Evolutionary conservation across 2,888 invertebrate genomes (phyloP).

Genomic region (Catocala nupta): DNA sequence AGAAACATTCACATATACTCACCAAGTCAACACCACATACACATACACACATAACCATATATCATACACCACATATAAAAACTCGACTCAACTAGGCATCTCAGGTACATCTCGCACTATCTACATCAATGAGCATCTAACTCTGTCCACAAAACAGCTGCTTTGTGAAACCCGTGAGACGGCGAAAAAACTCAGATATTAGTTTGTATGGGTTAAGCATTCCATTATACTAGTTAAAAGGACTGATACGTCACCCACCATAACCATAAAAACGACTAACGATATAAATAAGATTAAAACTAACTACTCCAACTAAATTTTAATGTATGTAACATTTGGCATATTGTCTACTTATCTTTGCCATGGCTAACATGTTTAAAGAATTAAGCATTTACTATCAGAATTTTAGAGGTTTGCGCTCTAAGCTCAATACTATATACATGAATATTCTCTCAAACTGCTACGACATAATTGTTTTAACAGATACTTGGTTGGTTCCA

Average conservation of each 20-base stretch:
- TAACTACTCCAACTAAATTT: neutral
- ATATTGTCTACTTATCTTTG: too few species aligned
- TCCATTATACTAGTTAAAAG: slow-evolving; percentile 9
- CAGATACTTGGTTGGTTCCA: slow-evolving; percentile 10
- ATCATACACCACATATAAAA: too few species aligned
- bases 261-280: slow-evolving; percentile 3
- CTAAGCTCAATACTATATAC: slow-evolving; percentile 5
- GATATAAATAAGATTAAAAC: slow-evolving; percentile 5
- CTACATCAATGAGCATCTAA: slow-evolving; percentile 12
- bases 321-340: neutral
- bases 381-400: neutral
- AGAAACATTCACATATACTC: too few species aligned
- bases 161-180: slow-evolving; percentile 7
- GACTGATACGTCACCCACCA: slow-evolving; percentile 4
- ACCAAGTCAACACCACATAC: too few species aligned
- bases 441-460: slow-evolving; percentile 7
- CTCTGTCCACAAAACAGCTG: slow-evolving; percentile 11
- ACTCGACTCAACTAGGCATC: too few species aligned
- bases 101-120: neutral
- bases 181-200: slow-evolving; percentile 4
- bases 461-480: too few species aligned
- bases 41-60: too few species aligned
- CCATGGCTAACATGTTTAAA: neutral
- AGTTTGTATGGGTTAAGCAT: slow-evolving; percentile 14
- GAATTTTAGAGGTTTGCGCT: slow-evolving; percentile 4